Percentiles rank a stretch among this genome's conserved stretches.
Evolutionary conservation across 1,140 invertebrate genomes (phyloP).

Genomic region (Fragariocoptes setiger): DNA sequence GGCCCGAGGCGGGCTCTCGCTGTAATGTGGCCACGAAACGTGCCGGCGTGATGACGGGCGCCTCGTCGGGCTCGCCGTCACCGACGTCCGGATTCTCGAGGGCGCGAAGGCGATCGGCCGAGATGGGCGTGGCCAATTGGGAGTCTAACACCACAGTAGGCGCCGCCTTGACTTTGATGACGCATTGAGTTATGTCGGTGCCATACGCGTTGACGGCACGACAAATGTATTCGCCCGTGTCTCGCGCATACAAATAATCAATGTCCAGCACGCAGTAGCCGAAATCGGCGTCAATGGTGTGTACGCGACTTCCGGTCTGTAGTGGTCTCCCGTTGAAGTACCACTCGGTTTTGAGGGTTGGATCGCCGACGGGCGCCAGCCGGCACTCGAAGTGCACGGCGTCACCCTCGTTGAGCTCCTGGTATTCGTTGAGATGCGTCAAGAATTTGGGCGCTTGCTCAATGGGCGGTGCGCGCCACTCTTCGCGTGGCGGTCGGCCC

Average conservation of each 20-base stretch:
- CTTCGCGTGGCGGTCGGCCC: neutral
- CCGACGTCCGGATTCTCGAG: slow-evolving; percentile 56
- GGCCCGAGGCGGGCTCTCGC: slow-evolving; percentile 33
- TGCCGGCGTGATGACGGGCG: neutral
- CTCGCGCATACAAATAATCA: slow-evolving; percentile 47
- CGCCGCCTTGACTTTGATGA: slow-evolving; percentile 20
- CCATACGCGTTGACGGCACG: slow-evolving; percentile 54
- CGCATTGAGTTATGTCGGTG: slow-evolving; percentile 43
- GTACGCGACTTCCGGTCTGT: slow-evolving; percentile 38
- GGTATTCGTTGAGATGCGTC: slow-evolving; percentile 40
- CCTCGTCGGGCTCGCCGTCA: slow-evolving; percentile 14
- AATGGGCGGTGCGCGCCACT: slow-evolving; percentile 10
- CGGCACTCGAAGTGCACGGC: slow-evolving; percentile 32
- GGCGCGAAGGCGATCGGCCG: slow-evolving; percentile 27
- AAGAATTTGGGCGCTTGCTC: slow-evolving; percentile 71
- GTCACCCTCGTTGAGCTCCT: slow-evolving; percentile 35
- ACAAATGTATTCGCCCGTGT: slow-evolving; percentile 54
- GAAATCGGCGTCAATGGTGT: slow-evolving; percentile 53
- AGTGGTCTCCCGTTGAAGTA: slow-evolving; percentile 23
- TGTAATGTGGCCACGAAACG: slow-evolving; percentile 35
- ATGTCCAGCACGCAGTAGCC: slow-evolving; percentile 63
- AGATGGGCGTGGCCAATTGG: neutral
- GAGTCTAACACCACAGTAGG: neutral
- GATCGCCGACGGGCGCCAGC: slow-evolving; percentile 62
- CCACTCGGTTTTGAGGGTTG: slow-evolving; percentile 58